These are phyloP conservation scores for Achlya flavicornis DNA, from an alignment of 2,888 invertebrate species.

Conservation along the genomic window DNA sequence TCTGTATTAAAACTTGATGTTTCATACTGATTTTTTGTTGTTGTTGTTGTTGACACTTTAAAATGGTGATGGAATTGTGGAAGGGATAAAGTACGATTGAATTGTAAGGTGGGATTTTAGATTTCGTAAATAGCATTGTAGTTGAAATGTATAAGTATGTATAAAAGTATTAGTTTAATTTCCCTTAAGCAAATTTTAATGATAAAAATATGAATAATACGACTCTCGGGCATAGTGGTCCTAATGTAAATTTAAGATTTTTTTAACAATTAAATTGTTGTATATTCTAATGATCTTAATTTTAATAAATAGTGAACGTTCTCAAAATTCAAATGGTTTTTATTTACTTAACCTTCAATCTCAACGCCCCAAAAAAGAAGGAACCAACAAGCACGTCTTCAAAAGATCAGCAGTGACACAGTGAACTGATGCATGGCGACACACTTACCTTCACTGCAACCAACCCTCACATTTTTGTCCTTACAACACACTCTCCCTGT, in stretches of 20 bases:
- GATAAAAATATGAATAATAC: too few species aligned
- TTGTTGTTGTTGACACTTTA: slow-evolving; percentile 29
- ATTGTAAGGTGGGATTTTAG: not conserved
- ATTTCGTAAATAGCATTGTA: not conserved
- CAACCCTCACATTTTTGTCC: slow-evolving; percentile 79
- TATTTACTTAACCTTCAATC: slow-evolving; percentile 8
- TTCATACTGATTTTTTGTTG: slow-evolving; percentile 27
- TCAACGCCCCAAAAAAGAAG: slow-evolving; percentile 37
- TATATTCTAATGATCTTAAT: too few species aligned
- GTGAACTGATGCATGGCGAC: slow-evolving; percentile 79
- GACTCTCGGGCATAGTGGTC: too few species aligned
- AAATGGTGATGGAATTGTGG: slow-evolving; percentile 24
- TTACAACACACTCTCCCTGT: slow-evolving; percentile 78
- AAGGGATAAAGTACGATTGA: slow-evolving; percentile 20
- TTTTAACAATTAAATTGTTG: too few species aligned
- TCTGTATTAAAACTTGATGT: slow-evolving; percentile 24
- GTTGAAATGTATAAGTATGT: too few species aligned
- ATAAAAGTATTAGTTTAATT: too few species aligned
- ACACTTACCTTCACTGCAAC: slow-evolving; percentile 77
- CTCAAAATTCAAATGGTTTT: too few species aligned
- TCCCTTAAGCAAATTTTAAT: too few species aligned
- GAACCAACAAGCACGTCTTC: slow-evolving; percentile 47
- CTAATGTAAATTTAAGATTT: too few species aligned
- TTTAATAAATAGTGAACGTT: too few species aligned
- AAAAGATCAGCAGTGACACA: slow-evolving; percentile 81